Percentiles rank a stretch among this genome's conserved stretches.
Conservation (phyloP, 2,888 invertebrate genomes). For the Hemistola chrysoprasaria region DNA sequence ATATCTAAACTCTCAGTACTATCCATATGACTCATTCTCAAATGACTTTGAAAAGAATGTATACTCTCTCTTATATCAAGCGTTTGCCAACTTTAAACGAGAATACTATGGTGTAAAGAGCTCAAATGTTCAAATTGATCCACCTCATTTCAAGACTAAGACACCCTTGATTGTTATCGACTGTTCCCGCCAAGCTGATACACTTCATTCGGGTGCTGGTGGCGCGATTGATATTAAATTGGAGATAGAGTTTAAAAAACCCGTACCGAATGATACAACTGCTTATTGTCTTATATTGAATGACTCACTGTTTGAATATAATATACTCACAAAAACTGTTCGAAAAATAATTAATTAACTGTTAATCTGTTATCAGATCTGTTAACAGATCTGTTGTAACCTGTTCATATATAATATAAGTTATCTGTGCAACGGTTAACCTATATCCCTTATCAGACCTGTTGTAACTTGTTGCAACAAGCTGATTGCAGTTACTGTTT, state of each 20-base stretch:
- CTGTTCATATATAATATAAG: no score
- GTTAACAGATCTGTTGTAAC: no score
- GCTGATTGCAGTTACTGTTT: no score
- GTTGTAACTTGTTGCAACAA: no score
- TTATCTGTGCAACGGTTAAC: no score
- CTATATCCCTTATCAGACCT: no score
- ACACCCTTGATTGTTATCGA: constrained; percentile 33
- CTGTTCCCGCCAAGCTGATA: constrained; percentile 34
- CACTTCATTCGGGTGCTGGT: constrained; percentile 30
- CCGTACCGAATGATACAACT: constrained; percentile 28
- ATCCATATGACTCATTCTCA: constrained; percentile 34
- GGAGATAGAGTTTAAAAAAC: constrained; percentile 29
- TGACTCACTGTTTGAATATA: constrained; percentile 29
- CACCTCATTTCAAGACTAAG: constrained; percentile 24
- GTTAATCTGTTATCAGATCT: no score
- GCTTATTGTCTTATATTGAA: constrained; percentile 35
- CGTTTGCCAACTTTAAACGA: constrained; percentile 33
- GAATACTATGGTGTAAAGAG: constrained; percentile 30
- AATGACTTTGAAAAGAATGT: constrained; percentile 28
- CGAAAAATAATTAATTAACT: no score
- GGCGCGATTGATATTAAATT: constrained; percentile 29
- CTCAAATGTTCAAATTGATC: constrained; percentile 28
- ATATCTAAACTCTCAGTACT: constrained; percentile 36
- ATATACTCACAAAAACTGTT: constrained; percentile 27
- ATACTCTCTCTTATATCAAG: constrained; percentile 32